A percentile compares a stretch with the other conserved stretches of the same genome.
Evolutionary conservation across 2,888 invertebrate genomes (phyloP).

Genomic region (Neuroscelio doddi): DNA sequence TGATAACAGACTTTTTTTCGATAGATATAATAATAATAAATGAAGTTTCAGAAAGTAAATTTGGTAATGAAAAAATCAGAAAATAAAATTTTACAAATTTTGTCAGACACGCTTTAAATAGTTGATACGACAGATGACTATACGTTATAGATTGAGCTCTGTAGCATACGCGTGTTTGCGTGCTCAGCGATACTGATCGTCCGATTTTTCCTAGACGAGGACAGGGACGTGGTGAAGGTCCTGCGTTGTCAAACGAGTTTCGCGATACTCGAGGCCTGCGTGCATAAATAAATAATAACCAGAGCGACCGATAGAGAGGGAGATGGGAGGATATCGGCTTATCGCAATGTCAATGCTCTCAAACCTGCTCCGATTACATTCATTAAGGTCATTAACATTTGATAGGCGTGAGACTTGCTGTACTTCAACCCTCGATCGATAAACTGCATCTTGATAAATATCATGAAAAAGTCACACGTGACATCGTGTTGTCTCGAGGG

Average conservation of each 20-base stretch:
- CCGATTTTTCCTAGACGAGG: conserved; percentile 50
- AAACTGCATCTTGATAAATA: conserved; percentile 19
- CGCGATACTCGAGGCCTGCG: conserved; percentile 52
- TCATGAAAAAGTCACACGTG: conserved; percentile 25
- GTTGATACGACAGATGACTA: conserved; percentile 31
- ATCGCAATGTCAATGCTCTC: conserved; percentile 64
- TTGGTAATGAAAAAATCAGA: too few relatives aligned
- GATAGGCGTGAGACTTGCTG: conserved; percentile 56
- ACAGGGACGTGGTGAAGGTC: conserved; percentile 55
- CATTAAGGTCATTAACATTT: conserved; percentile 67
- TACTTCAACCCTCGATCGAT: conserved; percentile 40
- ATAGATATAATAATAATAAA: too few relatives aligned
- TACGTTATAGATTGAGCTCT: neutral
- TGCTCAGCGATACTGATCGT: conserved; percentile 38
- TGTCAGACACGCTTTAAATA: too few relatives aligned
- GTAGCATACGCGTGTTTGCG: conserved; percentile 36
- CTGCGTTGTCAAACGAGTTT: conserved; percentile 63
- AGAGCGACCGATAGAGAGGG: conserved; percentile 52
- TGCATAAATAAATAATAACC: conserved; percentile 69
- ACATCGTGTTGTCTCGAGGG: too few relatives aligned
- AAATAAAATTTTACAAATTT: too few relatives aligned
- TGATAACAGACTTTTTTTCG: too few relatives aligned
- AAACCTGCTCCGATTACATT: conserved; percentile 61
- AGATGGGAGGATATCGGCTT: conserved; percentile 62
- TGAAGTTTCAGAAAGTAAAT: too few relatives aligned